Evolutionary conservation across 2,797 vertebrate genomes (phyloP), one percentile per base, ranked within the genome.

Genomic region (Halcyon badia): DNA sequence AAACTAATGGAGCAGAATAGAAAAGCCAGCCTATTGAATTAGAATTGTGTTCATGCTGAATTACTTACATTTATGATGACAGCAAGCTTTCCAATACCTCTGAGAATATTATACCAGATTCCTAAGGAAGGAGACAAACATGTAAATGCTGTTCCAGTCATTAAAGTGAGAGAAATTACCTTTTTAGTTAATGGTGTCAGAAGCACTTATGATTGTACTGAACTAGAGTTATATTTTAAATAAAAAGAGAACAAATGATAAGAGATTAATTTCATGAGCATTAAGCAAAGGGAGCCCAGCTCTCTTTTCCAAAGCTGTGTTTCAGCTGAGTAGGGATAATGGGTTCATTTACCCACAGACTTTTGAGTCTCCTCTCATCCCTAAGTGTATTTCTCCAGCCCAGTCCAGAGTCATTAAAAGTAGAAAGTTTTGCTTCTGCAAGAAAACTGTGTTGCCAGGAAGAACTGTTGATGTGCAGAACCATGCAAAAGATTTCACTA

Each of bases 41-140:
- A 31, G 58, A 83, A 48, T 60, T 86, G 25, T 87, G 89, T 83
- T 72, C 84, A 69, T 92, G 90, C 83, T 4, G 2, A 75, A 79
- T 71, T 91, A 99, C 99, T 99, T 98, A 99, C 99, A 9, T 99
- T 99, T 79, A 99, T 99, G 18, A 99, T 99, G 95, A 99, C 99
- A 8, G 99, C 99, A 28, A 99, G 98, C 95, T 99, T 99, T 93
- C 99, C 99, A 35, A 99, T 98, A 20, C 99, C 99, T 96, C 99
- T 97, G 92, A 99, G 97, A 75, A 99, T 99, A 91, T 99, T 99
- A 97, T 99, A 99, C 99, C 99, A 99, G 98, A 99, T 99, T 62
- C 99, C 99, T 99, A 94, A 52, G 68, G 69, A 78, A 79, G 52
- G 37, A 96, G 54, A 86, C 41, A 94, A 90, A 62, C 35, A 82